Base-by-base conservation (phyloP, 2,888 invertebrate species). In the Himalopsyche kuldschensis region DNA sequence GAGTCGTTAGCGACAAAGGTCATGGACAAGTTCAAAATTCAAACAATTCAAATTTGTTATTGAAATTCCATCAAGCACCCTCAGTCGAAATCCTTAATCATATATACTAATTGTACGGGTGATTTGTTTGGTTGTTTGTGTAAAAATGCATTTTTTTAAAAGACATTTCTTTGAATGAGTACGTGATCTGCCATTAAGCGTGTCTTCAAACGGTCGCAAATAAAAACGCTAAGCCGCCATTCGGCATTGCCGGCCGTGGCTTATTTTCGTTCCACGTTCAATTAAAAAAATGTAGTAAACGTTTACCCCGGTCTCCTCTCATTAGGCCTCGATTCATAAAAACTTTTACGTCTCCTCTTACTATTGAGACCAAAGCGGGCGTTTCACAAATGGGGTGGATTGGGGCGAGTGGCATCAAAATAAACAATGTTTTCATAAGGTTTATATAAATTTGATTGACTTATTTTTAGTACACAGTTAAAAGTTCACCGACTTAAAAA, bases 271-370 rank as follows among this genome's bases (percentile, higher is more conserved):
- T 81, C 41, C 76, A 81, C 47, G 47, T 81, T 81, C 76, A 81
- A 81, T 81, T 76, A 81, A 76, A 81, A 81, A 81, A 81, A 81
- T 75, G 80, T 75, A 46, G 80, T 80, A 80, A 80, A 80, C 35
- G 76, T 31, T 75, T 46, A n/a, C 41, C 30, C 32, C 46, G 79
- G 76, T 47, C 47, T 20, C 47, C 48, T 11, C 76, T 83, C 83
- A 83, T 83, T 83, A 80, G 77, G 78, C 31, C 69, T 69, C 63
- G 63, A 80, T 83, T 80, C 83, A 83, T 80, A 83, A 83, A 83
- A 77, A 83, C 77, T 83, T 80, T 75, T 63, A 48, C 80, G 76
- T 81, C 41, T 46, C 75, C 27, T 55, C 55, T 55, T 55, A 55
- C 20, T 20, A 55, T 55, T 55, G 20, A 55, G 55, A 55, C 55